These are phyloP conservation scores for Lepilemur ruficaudatus DNA, from an alignment of 2,797 vertebrate genomes.

Conservation along the genomic window DNA sequence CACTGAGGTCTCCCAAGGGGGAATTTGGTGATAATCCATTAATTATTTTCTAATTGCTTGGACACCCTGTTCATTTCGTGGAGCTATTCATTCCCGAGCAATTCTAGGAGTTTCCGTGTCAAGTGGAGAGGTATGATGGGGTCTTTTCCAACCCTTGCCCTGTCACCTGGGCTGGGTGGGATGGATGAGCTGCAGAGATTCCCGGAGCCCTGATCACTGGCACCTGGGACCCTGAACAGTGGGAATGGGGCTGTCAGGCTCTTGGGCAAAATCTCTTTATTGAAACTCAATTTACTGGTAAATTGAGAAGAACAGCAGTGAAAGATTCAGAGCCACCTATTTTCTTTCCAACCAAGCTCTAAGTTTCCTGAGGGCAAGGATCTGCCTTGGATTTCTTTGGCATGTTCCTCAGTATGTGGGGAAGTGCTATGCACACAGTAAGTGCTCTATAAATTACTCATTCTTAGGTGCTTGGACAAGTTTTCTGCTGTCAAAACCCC, in stretches of 20 bases:
- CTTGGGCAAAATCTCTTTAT: background rate
- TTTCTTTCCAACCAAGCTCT: background rate
- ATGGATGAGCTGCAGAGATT: background rate
- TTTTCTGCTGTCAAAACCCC: background rate
- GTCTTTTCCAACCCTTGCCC: background rate
- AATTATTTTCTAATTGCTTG: slow-evolving; percentile 9
- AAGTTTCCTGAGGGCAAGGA: background rate
- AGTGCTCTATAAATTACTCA: background rate
- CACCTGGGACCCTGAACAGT: background rate
- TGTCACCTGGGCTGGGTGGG: background rate
- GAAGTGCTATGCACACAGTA: background rate
- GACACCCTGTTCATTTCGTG: background rate
- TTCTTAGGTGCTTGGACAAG: background rate
- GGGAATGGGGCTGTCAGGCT: background rate
- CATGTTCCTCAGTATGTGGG: background rate
- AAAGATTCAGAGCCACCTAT: background rate
- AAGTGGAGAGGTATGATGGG: background rate
- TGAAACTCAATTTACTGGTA: background rate
- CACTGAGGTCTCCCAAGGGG: background rate
- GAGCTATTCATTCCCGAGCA: background rate
- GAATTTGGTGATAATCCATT: background rate
- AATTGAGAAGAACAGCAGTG: no score
- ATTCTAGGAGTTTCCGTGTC: background rate
- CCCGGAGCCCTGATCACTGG: no score
- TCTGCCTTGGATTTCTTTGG: background rate